Percentiles rank a stretch among this genome's conserved stretches.
Conservation (phyloP, 1,140 invertebrate species). For the Andricus grossulariae region DNA sequence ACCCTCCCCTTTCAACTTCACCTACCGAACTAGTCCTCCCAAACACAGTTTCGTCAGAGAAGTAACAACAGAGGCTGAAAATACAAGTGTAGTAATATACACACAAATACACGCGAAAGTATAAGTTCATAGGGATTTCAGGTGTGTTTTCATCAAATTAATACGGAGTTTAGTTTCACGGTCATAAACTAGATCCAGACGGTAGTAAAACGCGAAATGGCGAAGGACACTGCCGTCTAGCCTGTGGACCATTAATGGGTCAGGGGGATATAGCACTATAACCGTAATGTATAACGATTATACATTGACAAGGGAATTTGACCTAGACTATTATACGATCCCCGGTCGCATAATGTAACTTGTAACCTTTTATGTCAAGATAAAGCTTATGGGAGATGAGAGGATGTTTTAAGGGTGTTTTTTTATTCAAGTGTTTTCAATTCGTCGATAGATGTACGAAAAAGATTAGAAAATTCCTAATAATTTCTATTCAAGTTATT, state of each 20-base stretch:
- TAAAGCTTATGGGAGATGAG: not conserved
- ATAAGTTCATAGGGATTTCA: conserved; percentile 53
- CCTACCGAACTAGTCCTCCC: not conserved
- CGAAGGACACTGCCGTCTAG: conserved; percentile 62
- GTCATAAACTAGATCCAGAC: conserved; percentile 68
- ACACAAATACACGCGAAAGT: not conserved
- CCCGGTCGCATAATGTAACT: not conserved
- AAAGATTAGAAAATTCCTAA: no score
- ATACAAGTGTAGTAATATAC: not conserved
- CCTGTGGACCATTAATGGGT: conserved; percentile 65
- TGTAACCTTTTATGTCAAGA: not conserved
- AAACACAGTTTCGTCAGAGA: not conserved
- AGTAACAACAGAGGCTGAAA: not conserved
- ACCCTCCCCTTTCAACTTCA: not conserved
- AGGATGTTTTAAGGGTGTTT: not conserved
- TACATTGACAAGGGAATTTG: conserved; percentile 63
- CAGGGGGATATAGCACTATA: conserved; percentile 54
- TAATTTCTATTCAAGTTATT: no score
- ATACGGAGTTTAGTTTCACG: conserved; percentile 69
- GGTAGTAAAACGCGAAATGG: conserved; percentile 66
- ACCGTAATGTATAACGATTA: conserved; percentile 51
- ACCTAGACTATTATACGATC: not conserved
- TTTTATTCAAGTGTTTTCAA: no score
- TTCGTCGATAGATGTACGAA: no score
- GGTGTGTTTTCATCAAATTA: conserved; percentile 69